A percentile compares a stretch with the other conserved stretches of the same genome.
Evolutionary conservation across 2,113 vertebrate species (phyloP).

Genomic region (Gopherus flavomarginatus): DNA sequence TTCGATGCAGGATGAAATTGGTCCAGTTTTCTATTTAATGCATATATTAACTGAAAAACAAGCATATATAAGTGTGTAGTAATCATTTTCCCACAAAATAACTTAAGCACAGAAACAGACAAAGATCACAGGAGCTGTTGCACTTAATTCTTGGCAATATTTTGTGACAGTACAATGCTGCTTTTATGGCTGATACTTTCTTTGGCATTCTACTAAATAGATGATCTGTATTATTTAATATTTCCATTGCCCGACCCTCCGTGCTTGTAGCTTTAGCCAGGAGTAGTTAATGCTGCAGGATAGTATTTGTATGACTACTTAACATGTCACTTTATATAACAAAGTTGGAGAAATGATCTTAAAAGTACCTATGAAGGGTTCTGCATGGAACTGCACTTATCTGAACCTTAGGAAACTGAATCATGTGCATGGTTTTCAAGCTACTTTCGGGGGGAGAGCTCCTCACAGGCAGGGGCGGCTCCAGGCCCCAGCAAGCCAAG

Average conservation of each 20-base stretch:
- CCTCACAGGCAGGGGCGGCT: neutral
- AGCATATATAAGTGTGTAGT: neutral
- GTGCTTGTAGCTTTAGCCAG: neutral
- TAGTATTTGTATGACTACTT: neutral
- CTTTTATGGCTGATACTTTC: rapidly evolving
- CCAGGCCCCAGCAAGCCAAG: too few relatives aligned
- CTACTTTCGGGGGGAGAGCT: neutral
- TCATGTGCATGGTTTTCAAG: neutral
- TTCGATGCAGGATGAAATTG: rapidly evolving
- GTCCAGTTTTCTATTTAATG: neutral
- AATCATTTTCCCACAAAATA: neutral
- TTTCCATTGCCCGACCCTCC: neutral
- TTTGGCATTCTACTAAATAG: neutral
- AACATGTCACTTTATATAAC: neutral
- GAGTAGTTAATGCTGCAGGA: neutral
- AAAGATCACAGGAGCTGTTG: neutral
- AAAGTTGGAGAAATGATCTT: constrained; percentile 33
- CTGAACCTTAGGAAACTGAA: neutral
- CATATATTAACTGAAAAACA: neutral
- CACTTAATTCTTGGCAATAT: neutral
- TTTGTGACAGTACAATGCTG: neutral
- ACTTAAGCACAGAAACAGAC: neutral
- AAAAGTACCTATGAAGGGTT: constrained; percentile 14
- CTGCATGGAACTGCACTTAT: constrained; percentile 17
- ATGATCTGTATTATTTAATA: constrained; percentile 4